phyloP scores from a whole-genome alignment of 2,113 vertebrate species.

The Engraulis encrasicolus region DNA sequence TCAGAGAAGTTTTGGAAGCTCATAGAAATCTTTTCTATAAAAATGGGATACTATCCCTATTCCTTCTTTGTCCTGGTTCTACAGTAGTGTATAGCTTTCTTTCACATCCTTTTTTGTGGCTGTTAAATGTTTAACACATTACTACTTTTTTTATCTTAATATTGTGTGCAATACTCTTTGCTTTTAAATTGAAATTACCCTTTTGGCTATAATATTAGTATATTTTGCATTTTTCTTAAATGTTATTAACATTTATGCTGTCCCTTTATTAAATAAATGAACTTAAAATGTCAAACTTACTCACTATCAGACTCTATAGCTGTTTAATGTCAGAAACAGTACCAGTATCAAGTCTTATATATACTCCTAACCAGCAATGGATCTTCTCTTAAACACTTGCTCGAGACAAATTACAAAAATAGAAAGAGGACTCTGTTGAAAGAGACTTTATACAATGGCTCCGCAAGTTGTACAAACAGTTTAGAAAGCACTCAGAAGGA shows the following conservation, averaged over 20 bases:
- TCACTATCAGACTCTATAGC: neutral
- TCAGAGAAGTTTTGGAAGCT: too few relatives aligned
- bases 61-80: neutral
- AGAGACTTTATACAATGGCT: neutral
- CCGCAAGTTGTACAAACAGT: neutral
- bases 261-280: too few relatives aligned
- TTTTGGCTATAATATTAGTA: too few relatives aligned
- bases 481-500: conserved; percentile 8
- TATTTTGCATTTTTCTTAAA: too few relatives aligned
- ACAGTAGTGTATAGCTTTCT: neutral
- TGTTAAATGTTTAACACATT: neutral
- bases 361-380: neutral
- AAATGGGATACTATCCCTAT: neutral
- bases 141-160: too few relatives aligned
- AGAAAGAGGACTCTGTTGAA: neutral
- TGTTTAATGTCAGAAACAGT: neutral
- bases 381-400: neutral
- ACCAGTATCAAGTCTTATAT: neutral
- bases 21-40: neutral
- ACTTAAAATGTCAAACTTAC: too few relatives aligned
- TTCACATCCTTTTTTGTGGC: too few relatives aligned
- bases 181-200: too few relatives aligned
- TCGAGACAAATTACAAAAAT: neutral
- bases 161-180: too few relatives aligned
- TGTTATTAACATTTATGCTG: too few relatives aligned